Base-by-base conservation (phyloP, 2,888 invertebrate species). In the Kuschelorhynchus macadamiae region DNA sequence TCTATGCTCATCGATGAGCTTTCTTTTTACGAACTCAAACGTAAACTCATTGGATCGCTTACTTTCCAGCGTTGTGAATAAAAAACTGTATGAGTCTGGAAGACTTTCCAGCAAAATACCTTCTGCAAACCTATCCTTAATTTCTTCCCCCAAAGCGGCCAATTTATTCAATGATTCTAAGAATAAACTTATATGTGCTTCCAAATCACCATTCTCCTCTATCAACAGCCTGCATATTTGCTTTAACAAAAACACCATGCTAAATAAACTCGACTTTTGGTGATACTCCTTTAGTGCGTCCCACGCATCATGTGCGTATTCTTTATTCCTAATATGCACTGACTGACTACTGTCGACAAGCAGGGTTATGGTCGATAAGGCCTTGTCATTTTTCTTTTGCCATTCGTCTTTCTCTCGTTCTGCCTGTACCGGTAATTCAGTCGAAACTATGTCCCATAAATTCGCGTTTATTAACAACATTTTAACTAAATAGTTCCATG, bases 221-320 rank as follows among this genome's bases (percentile, higher is more conserved):
- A 76, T 75, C 72, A 76, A 74, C 75, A 75, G 76, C 72, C 75
- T 73, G 71, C 72, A 75, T 77, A 79, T 21, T 49, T 12, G 20
- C 12, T 49, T 49, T 14, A 49, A 32, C 8, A 32, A n/a, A n/a
- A 50, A 50, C 4, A 50, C 33, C 33, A 50, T 32, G 33, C 50
- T 50, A 32, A 32, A 50, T 50, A 50, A 25, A 49, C 21, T 49
- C 5, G 33, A 32, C 16, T 50, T 32, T 14, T 50, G 50, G 50
- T 50, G 50, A 32, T 50, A 33, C 12, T 49, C 49, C 25, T 49
- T 49, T 12, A 36, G 36, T 36, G 36, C 36, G 3, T 36, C 36
- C 36, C 36, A 36, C 36, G 36, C 36, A 7, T 36, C 36, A 4
- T 11, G 11, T 11, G 36, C 36, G 25, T 25, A 5, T 25, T 25